Percentiles rank a stretch among this genome's conserved stretches.
These are phyloP conservation scores for Apocheima hispidaria DNA, from an alignment of 2,888 invertebrate genomes.

Conservation along the genomic window DNA sequence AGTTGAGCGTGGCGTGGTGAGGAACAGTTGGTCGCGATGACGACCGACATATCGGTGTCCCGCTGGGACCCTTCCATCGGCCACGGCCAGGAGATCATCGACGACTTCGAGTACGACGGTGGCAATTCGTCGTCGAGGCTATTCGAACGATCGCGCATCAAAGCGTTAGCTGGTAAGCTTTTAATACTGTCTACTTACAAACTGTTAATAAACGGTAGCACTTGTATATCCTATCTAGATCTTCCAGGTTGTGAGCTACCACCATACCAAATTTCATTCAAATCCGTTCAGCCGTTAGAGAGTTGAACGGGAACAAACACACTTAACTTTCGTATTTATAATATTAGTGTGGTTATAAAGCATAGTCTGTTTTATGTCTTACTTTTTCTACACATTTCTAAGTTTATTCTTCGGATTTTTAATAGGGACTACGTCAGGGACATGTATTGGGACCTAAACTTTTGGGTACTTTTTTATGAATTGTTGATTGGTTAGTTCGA, in stretches of 20 bases:
- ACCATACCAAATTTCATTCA: no score
- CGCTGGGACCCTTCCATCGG: slow-evolving; percentile 97
- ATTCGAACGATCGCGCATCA: slow-evolving; percentile 99
- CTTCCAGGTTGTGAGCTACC: no score
- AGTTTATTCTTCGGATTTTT: background rate
- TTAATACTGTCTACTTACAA: background rate
- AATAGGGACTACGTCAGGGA: slow-evolving; percentile 4
- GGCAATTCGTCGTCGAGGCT: slow-evolving; percentile 99
- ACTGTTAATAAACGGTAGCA: background rate
- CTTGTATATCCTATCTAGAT: no score
- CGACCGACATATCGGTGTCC: slow-evolving; percentile 98
- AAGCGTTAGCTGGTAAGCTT: slow-evolving; percentile 96
- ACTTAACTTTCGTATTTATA: no score
- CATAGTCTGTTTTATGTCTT: background rate
- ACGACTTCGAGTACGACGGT: slow-evolving; percentile 99
- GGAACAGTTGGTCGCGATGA: slow-evolving; percentile 89
- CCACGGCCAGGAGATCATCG: slow-evolving; percentile 96
- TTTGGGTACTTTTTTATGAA: background rate
- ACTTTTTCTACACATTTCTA: background rate
- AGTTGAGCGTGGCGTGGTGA: slow-evolving; percentile 80
- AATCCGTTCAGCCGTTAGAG: no score
- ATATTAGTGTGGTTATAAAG: background rate
- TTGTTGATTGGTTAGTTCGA: slow-evolving; percentile 1
- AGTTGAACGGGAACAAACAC: no score
- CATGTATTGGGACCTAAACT: background rate